Base-by-base conservation (phyloP, 2,113 vertebrate species). In the Chloropsis hardwickii region DNA sequence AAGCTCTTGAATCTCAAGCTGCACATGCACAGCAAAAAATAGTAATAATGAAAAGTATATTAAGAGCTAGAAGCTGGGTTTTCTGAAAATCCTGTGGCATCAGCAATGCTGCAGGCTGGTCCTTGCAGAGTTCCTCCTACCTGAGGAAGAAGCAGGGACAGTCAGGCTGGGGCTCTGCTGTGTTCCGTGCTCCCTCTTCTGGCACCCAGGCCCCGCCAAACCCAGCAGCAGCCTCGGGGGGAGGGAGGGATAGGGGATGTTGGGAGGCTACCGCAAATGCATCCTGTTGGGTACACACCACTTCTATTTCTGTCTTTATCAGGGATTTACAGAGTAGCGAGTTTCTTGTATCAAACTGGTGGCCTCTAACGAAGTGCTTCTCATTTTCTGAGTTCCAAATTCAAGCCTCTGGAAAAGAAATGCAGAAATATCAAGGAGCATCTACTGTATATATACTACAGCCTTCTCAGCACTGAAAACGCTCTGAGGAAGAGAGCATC, bases 181-280 rank as follows among this genome's bases (percentile, higher is more conserved):
- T 54, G 74, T 81, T 96, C 87, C 2, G 10, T 92, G 90, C 93
- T 97, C 95, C 96, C 95, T 85, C 94, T 94, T 88, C 94, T 94
- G 94, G 93, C 76, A 92, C 31, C 87, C 74, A 33, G 64, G 25
- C 42, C 65, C n/a, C 2, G 5, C 48, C 27, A 20, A 48, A 25
- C 53, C 2, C 67, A 86, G 56, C 47, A 45, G 58, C 31, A n/a
- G 39, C 35, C 82, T 42, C 12, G 2, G 7, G 37, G n/a, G 35
- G 3, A 56, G n/a, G 19, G 23, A 54, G 25, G n/a, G 35, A 50
- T 6, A 35, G 24, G 35, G 6, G 12, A 39, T 18, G 39, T 4
- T 71, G 65, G 76, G 69, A 71, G 18, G 31, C 44, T 53, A 40
- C 74, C 44, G 14, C 65, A 84, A 78, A 76, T 2, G 22, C 58